Conservation (phyloP, 1,140 invertebrate species). For the Thaumatotibia leucotreta region DNA sequence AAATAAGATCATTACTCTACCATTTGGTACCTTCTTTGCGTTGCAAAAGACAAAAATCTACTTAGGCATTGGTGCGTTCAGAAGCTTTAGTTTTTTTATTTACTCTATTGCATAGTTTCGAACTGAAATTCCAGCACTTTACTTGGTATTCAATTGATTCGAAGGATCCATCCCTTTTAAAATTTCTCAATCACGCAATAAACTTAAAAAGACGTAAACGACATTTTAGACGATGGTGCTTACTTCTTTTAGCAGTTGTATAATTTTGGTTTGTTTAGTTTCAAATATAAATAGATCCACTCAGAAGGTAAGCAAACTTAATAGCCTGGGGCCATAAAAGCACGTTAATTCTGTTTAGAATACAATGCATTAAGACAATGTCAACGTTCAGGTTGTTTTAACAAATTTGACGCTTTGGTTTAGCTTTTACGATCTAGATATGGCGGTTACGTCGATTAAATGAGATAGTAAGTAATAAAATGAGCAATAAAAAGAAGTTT, state of each 20-base stretch:
- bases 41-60: too few relatives aligned
- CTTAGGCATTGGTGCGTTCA: neutral
- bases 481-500: neutral
- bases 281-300: slow-evolving; percentile 59
- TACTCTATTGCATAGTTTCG: neutral
- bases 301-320: slow-evolving; percentile 29
- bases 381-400: slow-evolving; percentile 25
- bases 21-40: too few relatives aligned
- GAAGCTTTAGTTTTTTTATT: neutral
- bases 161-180: neutral
- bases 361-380: slow-evolving; percentile 57
- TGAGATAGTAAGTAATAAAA: neutral
- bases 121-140: neutral
- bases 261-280: slow-evolving; percentile 38
- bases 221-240: neutral
- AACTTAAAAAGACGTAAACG: neutral
- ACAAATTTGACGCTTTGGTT: slow-evolving; percentile 15
- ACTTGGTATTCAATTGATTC: neutral
- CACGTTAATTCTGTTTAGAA: slow-evolving; percentile 47
- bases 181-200: neutral
- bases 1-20: too few relatives aligned
- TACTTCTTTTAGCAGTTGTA: neutral
- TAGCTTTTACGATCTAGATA: neutral
- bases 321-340: slow-evolving; percentile 32
- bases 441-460: neutral